Evolutionary conservation across 1,140 invertebrate genomes (phyloP).

Genomic region (Aphidius gifuensis): DNA sequence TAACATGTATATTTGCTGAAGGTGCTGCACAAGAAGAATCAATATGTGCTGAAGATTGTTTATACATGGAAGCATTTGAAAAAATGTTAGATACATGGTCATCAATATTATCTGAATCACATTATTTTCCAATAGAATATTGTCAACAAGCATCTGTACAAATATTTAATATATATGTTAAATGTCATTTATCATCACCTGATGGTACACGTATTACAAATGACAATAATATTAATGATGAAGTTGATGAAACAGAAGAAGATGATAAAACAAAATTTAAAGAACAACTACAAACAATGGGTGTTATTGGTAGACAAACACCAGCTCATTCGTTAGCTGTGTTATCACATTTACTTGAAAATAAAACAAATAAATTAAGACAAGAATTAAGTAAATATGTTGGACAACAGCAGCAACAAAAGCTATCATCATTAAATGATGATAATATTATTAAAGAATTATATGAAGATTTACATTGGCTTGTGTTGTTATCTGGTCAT

Average conservation of each 20-base stretch:
- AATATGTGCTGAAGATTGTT: conserved; percentile 65
- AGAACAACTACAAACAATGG: conserved; percentile 69
- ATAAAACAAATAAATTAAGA: conserved; percentile 62
- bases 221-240: conserved; percentile 55
- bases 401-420: conserved; percentile 57
- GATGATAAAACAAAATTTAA: conserved; percentile 67
- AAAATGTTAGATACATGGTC: conserved; percentile 80
- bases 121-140: conserved; percentile 58
- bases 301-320: conserved; percentile 55
- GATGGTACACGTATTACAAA: conserved; percentile 66
- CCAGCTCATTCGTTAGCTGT: conserved; percentile 59
- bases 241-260: conserved; percentile 69
- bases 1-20: conserved; percentile 75
- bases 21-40: conserved; percentile 72
- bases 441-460: conserved; percentile 56
- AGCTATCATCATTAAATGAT: conserved; percentile 44
- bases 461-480: conserved; percentile 89
- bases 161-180: conserved; percentile 80
- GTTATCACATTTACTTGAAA: conserved; percentile 63
- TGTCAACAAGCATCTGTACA: conserved; percentile 54
- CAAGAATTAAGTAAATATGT: conserved; percentile 62
- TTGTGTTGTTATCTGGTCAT: conserved; percentile 76
- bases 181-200: conserved; percentile 76
- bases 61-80: conserved; percentile 78
- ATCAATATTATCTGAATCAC: conserved; percentile 60